A percentile compares a stretch with the other conserved stretches of the same genome.
These are phyloP conservation scores for Benthosema pterotum DNA, from an alignment of 2,797 vertebrate species.

Conservation along the genomic window DNA sequence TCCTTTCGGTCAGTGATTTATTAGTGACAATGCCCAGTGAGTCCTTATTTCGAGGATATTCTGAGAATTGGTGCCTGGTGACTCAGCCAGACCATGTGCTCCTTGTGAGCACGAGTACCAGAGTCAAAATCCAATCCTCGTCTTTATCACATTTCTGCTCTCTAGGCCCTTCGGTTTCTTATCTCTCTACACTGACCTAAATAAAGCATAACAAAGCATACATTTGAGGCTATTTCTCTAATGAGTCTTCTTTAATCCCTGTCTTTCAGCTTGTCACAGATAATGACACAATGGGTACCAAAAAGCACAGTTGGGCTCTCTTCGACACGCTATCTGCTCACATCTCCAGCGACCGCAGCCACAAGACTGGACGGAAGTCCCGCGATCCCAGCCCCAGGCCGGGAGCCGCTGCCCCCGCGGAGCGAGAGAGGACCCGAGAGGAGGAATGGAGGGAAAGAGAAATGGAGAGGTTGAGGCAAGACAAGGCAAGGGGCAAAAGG, in stretches of 20 bases:
- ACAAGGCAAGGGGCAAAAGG: constrained; percentile 49
- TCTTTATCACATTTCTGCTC: no score
- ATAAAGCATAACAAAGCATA: no score
- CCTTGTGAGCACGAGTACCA: no score
- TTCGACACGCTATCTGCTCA: constrained; percentile 64
- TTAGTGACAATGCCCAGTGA: constrained; percentile 3
- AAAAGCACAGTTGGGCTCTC: constrained; percentile 63
- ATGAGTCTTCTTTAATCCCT: constrained; percentile 21
- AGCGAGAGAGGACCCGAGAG: constrained; percentile 50
- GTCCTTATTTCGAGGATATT: constrained; percentile 1
- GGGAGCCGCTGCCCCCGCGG: constrained; percentile 46
- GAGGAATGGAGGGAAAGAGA: constrained; percentile 61
- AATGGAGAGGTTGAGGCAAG: constrained; percentile 44
- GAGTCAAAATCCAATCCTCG: no score
- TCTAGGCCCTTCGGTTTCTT: no score
- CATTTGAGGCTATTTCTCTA: constrained; percentile 10
- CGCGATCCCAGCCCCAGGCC: constrained; percentile 68
- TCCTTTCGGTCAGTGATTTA: background rate
- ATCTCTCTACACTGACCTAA: no score
- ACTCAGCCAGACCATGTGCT: no score
- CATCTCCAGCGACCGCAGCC: constrained; percentile 63
- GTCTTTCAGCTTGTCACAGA: constrained; percentile 66
- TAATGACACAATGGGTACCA: constrained; percentile 77
- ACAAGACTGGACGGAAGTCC: constrained; percentile 63
- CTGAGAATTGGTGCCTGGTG: background rate